These are phyloP conservation scores for Saccostrea echinata DNA, from an alignment of 1,140 invertebrate species.

Conservation along the genomic window DNA sequence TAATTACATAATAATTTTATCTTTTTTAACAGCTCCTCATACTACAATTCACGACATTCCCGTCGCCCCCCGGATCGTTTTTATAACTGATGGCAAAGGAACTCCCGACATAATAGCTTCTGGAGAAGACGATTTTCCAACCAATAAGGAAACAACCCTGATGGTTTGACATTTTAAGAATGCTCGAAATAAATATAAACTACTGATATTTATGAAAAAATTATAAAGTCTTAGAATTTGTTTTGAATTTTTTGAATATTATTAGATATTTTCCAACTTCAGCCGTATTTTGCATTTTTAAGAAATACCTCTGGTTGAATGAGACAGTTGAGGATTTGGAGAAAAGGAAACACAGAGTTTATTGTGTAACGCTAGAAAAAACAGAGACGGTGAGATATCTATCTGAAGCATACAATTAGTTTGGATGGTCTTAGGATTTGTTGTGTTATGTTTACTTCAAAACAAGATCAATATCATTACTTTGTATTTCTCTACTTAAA, in stretches of 20 bases:
- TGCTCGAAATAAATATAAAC: too few species aligned
- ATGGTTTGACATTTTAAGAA: background rate
- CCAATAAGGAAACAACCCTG: background rate
- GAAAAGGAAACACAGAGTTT: background rate
- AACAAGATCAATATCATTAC: background rate
- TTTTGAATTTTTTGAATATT: too few species aligned
- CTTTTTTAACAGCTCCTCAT: background rate
- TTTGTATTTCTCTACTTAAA: too few species aligned
- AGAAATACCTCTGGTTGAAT: background rate
- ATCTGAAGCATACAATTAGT: background rate
- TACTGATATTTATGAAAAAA: too few species aligned
- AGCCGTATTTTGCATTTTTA: background rate
- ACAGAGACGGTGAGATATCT: background rate
- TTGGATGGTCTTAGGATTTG: background rate
- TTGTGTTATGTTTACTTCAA: background rate
- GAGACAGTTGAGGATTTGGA: background rate
- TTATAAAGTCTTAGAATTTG: too few species aligned
- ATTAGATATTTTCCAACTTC: too few species aligned
- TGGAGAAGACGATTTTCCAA: background rate
- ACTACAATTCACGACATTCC: background rate
- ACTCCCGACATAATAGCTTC: background rate
- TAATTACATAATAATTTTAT: too few species aligned
- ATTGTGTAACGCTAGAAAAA: background rate
- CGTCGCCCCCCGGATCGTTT: background rate
- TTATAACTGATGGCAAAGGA: background rate